Evolutionary conservation across 92 coral and sea anemone genomes (phyloP).

Genomic region (Porites lobata): DNA sequence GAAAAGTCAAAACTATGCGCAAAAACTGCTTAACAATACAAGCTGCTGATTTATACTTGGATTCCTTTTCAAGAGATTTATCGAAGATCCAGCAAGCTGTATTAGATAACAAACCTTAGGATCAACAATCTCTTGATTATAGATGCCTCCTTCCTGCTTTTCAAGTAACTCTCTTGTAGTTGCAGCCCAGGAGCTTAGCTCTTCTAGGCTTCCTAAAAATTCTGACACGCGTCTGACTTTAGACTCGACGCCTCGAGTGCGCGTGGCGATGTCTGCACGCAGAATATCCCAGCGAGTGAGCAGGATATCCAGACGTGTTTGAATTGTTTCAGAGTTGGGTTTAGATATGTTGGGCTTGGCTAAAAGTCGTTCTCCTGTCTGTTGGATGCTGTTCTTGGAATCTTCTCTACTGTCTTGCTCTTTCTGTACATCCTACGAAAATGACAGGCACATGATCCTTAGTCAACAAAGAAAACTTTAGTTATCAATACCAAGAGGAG

Average conservation of each 20-base stretch:
- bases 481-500: neutral
- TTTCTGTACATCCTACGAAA: conserved; percentile 75
- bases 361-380: conserved; percentile 93
- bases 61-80: too few relatives aligned
- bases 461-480: neutral
- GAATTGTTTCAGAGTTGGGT: conserved; percentile 93
- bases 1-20: too few relatives aligned
- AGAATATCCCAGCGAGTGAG: conserved; percentile 99
- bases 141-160: conserved; percentile 75
- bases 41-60: too few relatives aligned
- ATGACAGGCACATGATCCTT: neutral
- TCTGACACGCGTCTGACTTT: conserved; percentile 82
- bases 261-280: conserved; percentile 90
- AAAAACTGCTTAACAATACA: too few relatives aligned
- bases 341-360: conserved; percentile 89
- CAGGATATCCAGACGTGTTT: conserved; percentile 91
- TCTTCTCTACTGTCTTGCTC: conserved; percentile 92
- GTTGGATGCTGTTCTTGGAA: conserved; percentile 77
- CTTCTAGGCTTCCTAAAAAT: conserved; percentile 87
- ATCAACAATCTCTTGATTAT: conserved; percentile 77
- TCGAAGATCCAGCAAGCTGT: neutral
- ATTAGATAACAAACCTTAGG: conserved; percentile 73
- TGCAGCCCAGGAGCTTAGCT: conserved; percentile 89
- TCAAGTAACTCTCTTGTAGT: conserved; percentile 88
- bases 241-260: conserved; percentile 88